phyloP scores from a whole-genome alignment of 2,888 invertebrate genomes.

The Eulithis prunata region DNA sequence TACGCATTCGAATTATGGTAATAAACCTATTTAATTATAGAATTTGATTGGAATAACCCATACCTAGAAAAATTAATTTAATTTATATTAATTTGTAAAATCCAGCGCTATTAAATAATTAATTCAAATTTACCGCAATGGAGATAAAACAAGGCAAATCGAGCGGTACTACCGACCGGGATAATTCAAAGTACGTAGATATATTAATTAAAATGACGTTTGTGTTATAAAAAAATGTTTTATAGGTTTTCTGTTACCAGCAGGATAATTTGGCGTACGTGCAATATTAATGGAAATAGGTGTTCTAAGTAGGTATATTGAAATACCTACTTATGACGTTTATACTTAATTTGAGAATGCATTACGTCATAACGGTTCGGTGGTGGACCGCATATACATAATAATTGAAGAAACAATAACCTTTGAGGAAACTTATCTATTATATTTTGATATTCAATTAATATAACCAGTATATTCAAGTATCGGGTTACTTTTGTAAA shows the following conservation, averaged over 20 bases:
- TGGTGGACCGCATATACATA: constrained; percentile 14
- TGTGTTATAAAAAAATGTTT: too few species aligned
- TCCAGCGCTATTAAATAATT: not conserved
- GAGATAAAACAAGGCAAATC: constrained; percentile 1
- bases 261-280: not conserved
- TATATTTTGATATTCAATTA: not conserved
- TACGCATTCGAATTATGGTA: too few species aligned
- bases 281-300: not conserved
- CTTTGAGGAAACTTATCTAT: constrained; percentile 9
- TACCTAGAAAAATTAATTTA: not conserved
- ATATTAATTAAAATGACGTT: too few species aligned
- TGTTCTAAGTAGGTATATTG: too few species aligned
- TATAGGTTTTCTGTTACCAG: not conserved
- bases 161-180: too few species aligned
- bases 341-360: constrained; percentile 6
- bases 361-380: constrained; percentile 20
- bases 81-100: not conserved
- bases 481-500: too few species aligned
- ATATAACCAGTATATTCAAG: too few species aligned
- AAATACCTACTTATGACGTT: not conserved
- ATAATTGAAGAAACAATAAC: constrained; percentile 19
- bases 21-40: too few species aligned
- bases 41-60: not conserved
- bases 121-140: not conserved
- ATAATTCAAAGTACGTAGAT: too few species aligned